Conservation (phyloP, 2,797 vertebrate genomes). For the Amniataba percoides region DNA sequence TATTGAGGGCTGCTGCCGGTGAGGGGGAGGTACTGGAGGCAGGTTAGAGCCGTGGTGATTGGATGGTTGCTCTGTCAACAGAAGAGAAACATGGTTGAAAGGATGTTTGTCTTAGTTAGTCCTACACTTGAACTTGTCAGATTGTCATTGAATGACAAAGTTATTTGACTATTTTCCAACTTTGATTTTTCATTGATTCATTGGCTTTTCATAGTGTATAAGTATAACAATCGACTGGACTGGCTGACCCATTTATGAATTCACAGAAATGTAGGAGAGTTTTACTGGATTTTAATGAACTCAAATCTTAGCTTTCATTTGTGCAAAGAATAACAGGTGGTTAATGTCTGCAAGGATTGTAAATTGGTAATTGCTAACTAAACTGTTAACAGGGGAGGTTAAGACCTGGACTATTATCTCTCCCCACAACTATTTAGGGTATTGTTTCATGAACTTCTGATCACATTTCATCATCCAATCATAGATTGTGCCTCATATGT, state of each 20-base stretch:
- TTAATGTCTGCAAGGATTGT: background rate
- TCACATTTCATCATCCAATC: slow-evolving; percentile 1
- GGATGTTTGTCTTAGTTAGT: background rate
- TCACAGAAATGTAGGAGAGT: background rate
- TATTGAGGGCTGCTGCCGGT: slow-evolving; percentile 77
- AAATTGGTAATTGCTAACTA: background rate
- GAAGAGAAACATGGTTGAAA: slow-evolving; percentile 6
- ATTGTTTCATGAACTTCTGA: background rate
- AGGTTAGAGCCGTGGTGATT: slow-evolving; percentile 74
- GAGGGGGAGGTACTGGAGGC: slow-evolving; percentile 77
- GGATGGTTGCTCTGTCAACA: slow-evolving; percentile 76
- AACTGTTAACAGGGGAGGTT: background rate
- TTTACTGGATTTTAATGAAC: background rate
- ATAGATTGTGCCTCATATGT: background rate
- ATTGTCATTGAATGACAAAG: background rate
- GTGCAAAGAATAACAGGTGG: background rate
- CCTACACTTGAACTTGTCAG: background rate
- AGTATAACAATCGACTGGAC: background rate
- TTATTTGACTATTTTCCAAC: background rate
- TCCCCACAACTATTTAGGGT: background rate
- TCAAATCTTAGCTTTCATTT: background rate
- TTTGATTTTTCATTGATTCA: background rate
- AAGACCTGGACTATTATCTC: background rate
- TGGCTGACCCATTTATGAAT: background rate
- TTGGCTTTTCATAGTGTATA: background rate